Evolutionary conservation across 2,797 vertebrate genomes (phyloP).

Genomic region (Odontamblyopus lacepedii): DNA sequence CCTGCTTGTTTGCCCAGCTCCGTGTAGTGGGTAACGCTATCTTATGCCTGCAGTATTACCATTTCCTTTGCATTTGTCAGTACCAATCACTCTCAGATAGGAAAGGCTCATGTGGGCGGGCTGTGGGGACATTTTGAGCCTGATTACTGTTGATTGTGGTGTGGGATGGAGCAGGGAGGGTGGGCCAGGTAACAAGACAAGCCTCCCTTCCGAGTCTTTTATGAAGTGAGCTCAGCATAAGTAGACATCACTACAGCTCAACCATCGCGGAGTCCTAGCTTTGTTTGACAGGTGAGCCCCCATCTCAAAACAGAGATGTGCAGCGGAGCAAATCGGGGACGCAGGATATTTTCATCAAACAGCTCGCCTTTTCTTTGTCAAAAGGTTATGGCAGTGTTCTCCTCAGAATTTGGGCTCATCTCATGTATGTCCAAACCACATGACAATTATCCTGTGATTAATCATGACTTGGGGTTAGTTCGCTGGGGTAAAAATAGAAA

Average conservation of each 20-base stretch:
- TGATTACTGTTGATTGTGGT: slow-evolving; percentile 62
- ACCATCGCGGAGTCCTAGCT: slow-evolving; percentile 27
- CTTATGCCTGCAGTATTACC: slow-evolving; percentile 57
- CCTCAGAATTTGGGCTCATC: slow-evolving; percentile 48
- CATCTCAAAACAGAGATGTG: slow-evolving; percentile 36
- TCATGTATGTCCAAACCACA: slow-evolving; percentile 37
- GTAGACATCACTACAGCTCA: slow-evolving; percentile 51
- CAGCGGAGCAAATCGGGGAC: slow-evolving; percentile 29
- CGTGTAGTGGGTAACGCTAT: slow-evolving; percentile 54
- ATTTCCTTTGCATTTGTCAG: slow-evolving; percentile 68
- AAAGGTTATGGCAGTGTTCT: slow-evolving; percentile 42
- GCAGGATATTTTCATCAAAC: slow-evolving; percentile 57
- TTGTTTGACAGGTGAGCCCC: slow-evolving; percentile 44
- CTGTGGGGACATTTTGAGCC: slow-evolving; percentile 44
- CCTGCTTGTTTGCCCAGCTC: slow-evolving; percentile 60
- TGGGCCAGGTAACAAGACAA: slow-evolving; percentile 46
- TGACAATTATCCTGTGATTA: slow-evolving; percentile 53
- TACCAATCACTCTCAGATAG: slow-evolving; percentile 60
- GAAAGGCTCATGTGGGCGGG: slow-evolving; percentile 45
- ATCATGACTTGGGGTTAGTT: slow-evolving; percentile 58
- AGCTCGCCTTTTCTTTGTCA: slow-evolving; percentile 43
- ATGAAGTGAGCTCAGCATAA: slow-evolving; percentile 43
- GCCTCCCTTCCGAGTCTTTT: slow-evolving; percentile 13
- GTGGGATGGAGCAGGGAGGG: slow-evolving; percentile 29
- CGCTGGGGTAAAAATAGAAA: slow-evolving; percentile 59